phyloP scores from a whole-genome alignment of 2,113 vertebrate genomes.

The Heterocephalus glaber region DNA sequence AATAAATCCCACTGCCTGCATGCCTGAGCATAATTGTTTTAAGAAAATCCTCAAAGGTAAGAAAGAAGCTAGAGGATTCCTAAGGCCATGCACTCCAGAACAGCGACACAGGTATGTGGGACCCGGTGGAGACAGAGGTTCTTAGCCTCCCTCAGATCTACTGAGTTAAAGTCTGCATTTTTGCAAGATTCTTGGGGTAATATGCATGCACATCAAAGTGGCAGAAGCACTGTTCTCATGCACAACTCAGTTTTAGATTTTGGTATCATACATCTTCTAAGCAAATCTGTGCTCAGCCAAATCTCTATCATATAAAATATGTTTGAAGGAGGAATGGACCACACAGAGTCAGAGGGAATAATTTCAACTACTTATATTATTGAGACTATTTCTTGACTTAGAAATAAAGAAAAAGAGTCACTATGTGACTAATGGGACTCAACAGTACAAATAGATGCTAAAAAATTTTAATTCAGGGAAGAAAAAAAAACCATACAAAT shows the following conservation, averaged over 20 bases:
- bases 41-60: not conserved
- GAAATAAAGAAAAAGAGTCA: not conserved
- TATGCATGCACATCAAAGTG: rapidly evolving
- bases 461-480: not conserved
- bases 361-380: not conserved
- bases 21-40: not conserved
- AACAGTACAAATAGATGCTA: not conserved
- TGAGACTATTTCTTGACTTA: not conserved
- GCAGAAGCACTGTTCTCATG: not conserved
- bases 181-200: not conserved
- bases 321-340: not conserved
- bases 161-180: not conserved
- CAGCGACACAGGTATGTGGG: rapidly evolving
- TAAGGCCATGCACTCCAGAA: not conserved
- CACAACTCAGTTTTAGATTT: not conserved
- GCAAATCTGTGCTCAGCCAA: not conserved
- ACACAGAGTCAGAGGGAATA: not conserved
- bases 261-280: not conserved
- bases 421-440: not conserved
- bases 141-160: too few species aligned
- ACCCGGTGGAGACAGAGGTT: not conserved
- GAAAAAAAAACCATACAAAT: not conserved
- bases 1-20: not conserved
- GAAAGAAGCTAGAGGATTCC: not conserved
- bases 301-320: not conserved